A percentile compares a stretch with the other conserved stretches of the same genome.
phyloP scores from a whole-genome alignment of 64 coral and sea anemone species.

The Porites australiensis region DNA sequence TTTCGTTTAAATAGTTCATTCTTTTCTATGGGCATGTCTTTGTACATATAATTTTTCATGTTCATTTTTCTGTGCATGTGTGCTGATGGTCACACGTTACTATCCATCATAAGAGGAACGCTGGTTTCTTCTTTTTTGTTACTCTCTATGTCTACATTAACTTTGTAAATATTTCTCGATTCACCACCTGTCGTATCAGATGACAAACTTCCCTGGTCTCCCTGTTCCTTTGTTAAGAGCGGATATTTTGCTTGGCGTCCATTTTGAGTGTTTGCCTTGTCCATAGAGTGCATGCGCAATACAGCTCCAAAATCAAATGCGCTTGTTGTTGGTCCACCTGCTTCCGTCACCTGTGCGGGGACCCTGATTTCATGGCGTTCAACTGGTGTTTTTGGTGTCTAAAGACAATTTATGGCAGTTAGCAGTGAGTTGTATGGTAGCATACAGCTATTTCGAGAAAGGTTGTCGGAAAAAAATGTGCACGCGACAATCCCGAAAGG shows the following conservation, averaged over 20 bases:
- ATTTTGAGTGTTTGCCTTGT: not conserved
- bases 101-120: not conserved
- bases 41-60: not conserved
- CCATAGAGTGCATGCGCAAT: conserved; percentile 19
- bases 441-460: too few relatives aligned
- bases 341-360: not conserved
- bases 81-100: not conserved
- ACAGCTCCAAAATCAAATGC: conserved; percentile 48
- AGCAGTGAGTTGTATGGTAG: too few relatives aligned
- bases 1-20: too few relatives aligned
- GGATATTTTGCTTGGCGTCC: conserved; percentile 4
- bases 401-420: not conserved
- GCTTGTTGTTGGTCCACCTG: not conserved
- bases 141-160: conserved; percentile 34
- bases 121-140: not conserved
- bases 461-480: too few relatives aligned
- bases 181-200: not conserved
- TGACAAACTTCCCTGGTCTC: conserved; percentile 2
- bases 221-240: not conserved
- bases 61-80: too few relatives aligned
- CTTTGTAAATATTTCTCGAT: not conserved
- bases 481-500: too few relatives aligned
- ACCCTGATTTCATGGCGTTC: not conserved
- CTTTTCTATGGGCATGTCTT: too few relatives aligned
- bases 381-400: conserved; percentile 46